A percentile compares a stretch with the other conserved stretches of the same genome.
phyloP scores from a whole-genome alignment of 2,113 vertebrate genomes.

The Mesoclemmys tuberculata region DNA sequence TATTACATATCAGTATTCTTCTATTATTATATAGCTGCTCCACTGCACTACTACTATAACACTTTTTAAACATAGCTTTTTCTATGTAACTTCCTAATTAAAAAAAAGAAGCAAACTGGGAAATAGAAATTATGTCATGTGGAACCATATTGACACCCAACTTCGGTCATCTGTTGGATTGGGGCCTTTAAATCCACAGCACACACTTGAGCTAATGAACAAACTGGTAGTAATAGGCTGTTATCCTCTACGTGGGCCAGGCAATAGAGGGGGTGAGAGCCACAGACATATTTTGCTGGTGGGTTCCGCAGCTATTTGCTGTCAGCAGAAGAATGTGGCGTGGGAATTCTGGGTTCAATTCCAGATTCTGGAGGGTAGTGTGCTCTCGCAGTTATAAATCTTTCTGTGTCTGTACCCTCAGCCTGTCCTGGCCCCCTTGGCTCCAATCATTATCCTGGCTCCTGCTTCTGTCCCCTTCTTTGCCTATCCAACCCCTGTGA shows the following conservation, averaged over 20 bases:
- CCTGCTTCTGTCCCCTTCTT: neutral
- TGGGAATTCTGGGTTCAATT: neutral
- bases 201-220: neutral
- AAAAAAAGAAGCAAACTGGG: too few species aligned
- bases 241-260: neutral
- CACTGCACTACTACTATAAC: neutral
- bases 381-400: neutral
- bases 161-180: neutral
- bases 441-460: neutral
- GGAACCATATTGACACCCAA: neutral
- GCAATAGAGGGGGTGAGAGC: neutral
- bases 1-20: neutral
- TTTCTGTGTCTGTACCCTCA: neutral
- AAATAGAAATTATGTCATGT: neutral
- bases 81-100: neutral
- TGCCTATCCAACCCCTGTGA: rapidly evolving
- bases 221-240: neutral
- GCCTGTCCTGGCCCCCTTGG: rapidly evolving
- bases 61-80: neutral
- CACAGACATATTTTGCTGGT: neutral
- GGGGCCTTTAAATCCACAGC: neutral
- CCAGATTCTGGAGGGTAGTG: neutral
- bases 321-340: neutral
- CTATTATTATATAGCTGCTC: neutral
- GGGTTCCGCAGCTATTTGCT: neutral